phyloP scores from a whole-genome alignment of 2,113 vertebrate species.

The Phalacrocorax brasilianus region DNA sequence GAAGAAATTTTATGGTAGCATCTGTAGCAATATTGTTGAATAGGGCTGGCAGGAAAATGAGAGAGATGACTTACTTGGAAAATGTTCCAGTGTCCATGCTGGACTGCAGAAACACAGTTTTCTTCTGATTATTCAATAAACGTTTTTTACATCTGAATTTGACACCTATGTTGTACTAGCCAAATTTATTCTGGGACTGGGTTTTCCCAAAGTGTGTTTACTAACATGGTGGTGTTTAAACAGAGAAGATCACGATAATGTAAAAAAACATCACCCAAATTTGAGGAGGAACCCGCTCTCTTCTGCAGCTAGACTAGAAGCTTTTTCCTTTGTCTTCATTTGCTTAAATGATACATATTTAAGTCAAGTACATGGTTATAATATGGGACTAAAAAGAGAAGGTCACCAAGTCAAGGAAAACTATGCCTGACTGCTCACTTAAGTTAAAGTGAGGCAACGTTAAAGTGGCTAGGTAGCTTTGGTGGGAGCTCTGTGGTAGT shows the following conservation, averaged over 20 bases:
- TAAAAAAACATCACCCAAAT: neutral
- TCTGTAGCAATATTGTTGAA: neutral
- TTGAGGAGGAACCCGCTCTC: neutral
- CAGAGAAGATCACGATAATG: neutral
- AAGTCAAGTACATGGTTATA: neutral
- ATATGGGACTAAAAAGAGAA: neutral
- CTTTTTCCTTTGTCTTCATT: neutral
- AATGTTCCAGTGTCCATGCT: neutral
- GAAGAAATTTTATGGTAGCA: neutral
- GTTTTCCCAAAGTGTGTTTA: neutral
- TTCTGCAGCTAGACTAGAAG: neutral
- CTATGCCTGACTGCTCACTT: neutral
- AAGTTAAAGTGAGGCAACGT: accelerated
- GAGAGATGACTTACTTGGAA: neutral
- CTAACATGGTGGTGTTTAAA: neutral
- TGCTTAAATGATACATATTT: neutral
- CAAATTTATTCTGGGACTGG: neutral
- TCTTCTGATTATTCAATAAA: neutral
- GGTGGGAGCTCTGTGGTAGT: neutral
- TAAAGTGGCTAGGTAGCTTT: neutral
- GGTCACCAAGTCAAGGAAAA: neutral
- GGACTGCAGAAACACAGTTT: neutral
- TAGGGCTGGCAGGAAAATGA: neutral
- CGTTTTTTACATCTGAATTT: neutral
- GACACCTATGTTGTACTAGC: accelerated